Evolutionary conservation across 2,113 vertebrate genomes (phyloP).

Genomic region (Halcyon senegalensis): DNA sequence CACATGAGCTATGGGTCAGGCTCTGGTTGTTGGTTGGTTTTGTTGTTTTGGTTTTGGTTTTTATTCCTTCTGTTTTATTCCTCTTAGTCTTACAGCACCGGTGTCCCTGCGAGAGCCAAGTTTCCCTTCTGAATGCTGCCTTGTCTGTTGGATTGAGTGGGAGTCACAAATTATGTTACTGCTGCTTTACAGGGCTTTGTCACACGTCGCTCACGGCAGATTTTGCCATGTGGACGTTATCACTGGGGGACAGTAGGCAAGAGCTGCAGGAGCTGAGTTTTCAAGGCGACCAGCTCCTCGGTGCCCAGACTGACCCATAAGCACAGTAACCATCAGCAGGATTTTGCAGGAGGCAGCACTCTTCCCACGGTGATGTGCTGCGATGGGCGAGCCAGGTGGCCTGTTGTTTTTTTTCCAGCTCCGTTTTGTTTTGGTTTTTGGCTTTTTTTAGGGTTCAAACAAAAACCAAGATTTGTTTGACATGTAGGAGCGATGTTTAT

Average conservation of each 20-base stretch:
- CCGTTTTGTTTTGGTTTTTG: not conserved
- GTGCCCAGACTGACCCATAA: not conserved
- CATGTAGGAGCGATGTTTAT: not conserved
- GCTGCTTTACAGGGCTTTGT: not conserved
- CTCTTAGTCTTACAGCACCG: not conserved
- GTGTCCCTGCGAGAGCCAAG: accelerated
- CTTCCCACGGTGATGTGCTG: not conserved
- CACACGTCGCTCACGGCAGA: accelerated
- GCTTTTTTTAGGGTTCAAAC: slow-evolving; percentile 1
- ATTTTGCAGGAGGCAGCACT: not conserved
- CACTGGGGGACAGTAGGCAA: not conserved
- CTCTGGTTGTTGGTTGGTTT: not conserved
- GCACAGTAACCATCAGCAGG: not conserved
- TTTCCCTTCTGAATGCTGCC: not conserved
- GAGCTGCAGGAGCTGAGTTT: not conserved
- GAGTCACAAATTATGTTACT: not conserved
- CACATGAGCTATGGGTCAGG: not conserved
- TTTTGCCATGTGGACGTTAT: not conserved
- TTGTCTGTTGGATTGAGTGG: accelerated
- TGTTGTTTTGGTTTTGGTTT: not conserved
- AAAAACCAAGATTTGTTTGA: not conserved
- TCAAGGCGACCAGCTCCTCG: not conserved
- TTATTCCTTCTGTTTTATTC: not conserved
- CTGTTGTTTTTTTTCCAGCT: not conserved
- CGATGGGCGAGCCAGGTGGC: not conserved